Evolutionary conservation across 2,888 invertebrate genomes (phyloP).

Genomic region (Notodonta dromedarius): DNA sequence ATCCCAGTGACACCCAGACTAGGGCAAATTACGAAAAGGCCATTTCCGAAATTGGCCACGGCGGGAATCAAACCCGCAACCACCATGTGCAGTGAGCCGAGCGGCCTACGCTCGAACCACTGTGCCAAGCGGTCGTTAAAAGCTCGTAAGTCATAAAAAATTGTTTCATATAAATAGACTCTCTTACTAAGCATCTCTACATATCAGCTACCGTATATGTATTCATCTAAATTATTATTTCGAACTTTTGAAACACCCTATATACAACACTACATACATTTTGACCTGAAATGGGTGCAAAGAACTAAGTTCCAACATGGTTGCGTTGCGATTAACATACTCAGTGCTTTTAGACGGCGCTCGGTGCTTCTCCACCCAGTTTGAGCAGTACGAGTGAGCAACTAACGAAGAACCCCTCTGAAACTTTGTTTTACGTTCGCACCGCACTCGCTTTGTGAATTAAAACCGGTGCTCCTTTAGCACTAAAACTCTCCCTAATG

Average conservation of each 20-base stretch:
- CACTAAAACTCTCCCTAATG: slow-evolving; percentile 76
- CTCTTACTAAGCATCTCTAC: too few relatives aligned
- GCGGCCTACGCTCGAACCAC: too few relatives aligned
- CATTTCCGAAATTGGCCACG: too few relatives aligned
- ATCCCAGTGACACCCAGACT: too few relatives aligned
- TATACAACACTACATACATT: slow-evolving; percentile 14
- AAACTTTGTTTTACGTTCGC: slow-evolving; percentile 72
- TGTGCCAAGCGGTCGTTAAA: too few relatives aligned
- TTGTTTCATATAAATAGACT: too few relatives aligned
- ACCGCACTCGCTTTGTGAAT: slow-evolving; percentile 73
- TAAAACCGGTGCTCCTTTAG: slow-evolving; percentile 70
- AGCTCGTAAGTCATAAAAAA: too few relatives aligned
- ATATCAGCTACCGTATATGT: too few relatives aligned
- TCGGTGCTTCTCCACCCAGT: slow-evolving; percentile 47
- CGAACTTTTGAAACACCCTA: neutral
- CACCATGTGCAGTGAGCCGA: too few relatives aligned
- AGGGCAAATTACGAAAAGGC: too few relatives aligned
- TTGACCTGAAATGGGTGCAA: slow-evolving; percentile 23
- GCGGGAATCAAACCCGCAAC: too few relatives aligned
- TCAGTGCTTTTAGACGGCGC: slow-evolving; percentile 38
- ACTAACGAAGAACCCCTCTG: slow-evolving; percentile 74
- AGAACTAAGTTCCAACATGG: slow-evolving; percentile 38
- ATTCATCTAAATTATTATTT: too few relatives aligned
- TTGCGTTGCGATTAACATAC: slow-evolving; percentile 49
- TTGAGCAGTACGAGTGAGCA: slow-evolving; percentile 61